Base-by-base conservation (phyloP, 2,888 invertebrate species). In the Nineta flava region DNA sequence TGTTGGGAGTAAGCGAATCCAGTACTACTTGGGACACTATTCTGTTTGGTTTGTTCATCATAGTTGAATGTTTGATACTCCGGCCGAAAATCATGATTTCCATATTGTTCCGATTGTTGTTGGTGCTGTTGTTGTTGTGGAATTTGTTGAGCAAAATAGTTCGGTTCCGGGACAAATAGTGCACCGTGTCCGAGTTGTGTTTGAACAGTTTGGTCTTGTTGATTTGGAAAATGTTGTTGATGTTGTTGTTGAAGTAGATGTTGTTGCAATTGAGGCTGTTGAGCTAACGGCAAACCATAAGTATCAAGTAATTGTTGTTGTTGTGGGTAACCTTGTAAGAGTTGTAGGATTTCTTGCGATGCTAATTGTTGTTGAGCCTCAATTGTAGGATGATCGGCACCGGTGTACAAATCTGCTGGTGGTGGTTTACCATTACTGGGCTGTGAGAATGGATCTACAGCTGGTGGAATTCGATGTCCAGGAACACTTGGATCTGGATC, bases 151-250 rank as follows among this genome's bases (percentile, higher is more conserved):
- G 71, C 71, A 48, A 74, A 59, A 54, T 67, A 72, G 53, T 64
- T 60, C 12, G 69, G 68, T 55, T 74, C 74, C 6, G 74, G 70
- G 58, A 74, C 73, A 54, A 74, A 76, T 3, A 76, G 61, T 9
- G 66, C 63, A 51, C 65, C 66, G 1, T 54, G 52, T 7, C 26
- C 19, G 19, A 19, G 3, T 4, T 55, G 53, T 12, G 63, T 59
- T 53, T 68, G 68, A 17, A 57, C 51, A 21, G 56, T 34, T 50
- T 60, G 58, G 2, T 56, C 53, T 45, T 67, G 53, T 65, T 69
- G 61, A 52, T 67, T 65, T 50, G n/a, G 66, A 68, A 52, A 67
- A 66, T 12, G 65, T 63, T 2, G 67, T 64, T 48, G 67, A 54
- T 41, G 65, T 67, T 2, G 66, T 51, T 60, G 59, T 26, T 58